Base-by-base conservation (phyloP, 2,888 invertebrate genomes). In the Schrankia costaestrigalis region DNA sequence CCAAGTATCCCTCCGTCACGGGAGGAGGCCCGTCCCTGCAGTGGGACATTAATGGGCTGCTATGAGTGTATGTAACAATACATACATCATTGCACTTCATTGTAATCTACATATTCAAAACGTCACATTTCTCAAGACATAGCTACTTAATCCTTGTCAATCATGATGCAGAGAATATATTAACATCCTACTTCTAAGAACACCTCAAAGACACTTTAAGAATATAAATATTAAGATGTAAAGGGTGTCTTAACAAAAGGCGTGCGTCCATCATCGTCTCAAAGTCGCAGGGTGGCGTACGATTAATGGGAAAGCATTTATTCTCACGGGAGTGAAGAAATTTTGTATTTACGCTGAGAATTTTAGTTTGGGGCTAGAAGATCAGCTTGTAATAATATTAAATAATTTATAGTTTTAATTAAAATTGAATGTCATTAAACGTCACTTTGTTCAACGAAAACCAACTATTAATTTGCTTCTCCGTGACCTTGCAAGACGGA, bases 221-320 rank as follows among this genome's bases (percentile, higher is more conserved):
- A 39, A 42, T 35, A 56, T 49, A n/a, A n/a, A 52, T 52, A 47
- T 49, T 42, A 45, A 46, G 45, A 56, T 41, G 47, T 44, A 46
- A 44, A 44, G 38, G 56, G 36, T 40, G 31, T 40, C 41, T 41
- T 29, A 47, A 56, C 56, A 56, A 56, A 56, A 37, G 54, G 31
- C 26, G 43, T 32, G 12, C 41, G 53, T 53, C 36, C 27, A 45
- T 56, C 54, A 56, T 56, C 42, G 34, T 33, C 21, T 24, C 25
- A 14, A 15, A 21, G 18, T 22, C 32, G 45, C 25, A 15, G 29
- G 35, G 44, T 39, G 32, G 28, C 21, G 38, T 42, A 44, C 38
- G 53, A 56, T 56, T 56, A 46, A 56, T 56, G 46, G 27, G 29
- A 18, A 23, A 13, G 25, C 56, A 56, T 56, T 53, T 41, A 46